Evolutionary conservation across 2,888 invertebrate genomes (phyloP).

Genomic region (Tipula unca): DNA sequence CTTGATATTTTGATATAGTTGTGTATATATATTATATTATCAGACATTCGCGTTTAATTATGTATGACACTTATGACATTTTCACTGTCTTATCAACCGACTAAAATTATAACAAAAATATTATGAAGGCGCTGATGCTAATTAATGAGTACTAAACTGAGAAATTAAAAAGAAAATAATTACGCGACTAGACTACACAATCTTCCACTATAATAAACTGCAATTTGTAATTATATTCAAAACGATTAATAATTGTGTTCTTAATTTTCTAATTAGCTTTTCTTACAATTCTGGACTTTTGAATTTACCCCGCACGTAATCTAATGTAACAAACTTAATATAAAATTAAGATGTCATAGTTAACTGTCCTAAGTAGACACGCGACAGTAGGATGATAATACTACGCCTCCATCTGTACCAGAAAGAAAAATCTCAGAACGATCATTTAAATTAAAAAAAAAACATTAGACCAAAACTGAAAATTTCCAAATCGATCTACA

Average conservation of each 20-base stretch:
- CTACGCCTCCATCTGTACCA: no score
- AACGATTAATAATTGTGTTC: not conserved
- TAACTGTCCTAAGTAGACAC: not conserved
- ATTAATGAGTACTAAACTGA: not conserved
- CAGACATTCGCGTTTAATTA: not conserved
- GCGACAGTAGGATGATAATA: not conserved
- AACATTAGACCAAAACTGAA: no score
- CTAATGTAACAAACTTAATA: not conserved
- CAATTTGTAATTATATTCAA: not conserved
- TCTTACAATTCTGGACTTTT: not conserved
- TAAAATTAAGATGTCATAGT: not conserved
- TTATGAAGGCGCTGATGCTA: not conserved
- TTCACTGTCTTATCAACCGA: not conserved
- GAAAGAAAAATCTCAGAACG: no score
- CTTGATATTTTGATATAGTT: not conserved
- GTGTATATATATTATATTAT: not conserved
- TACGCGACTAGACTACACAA: not conserved
- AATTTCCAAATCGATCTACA: no score
- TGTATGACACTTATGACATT: not conserved
- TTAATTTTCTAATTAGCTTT: not conserved
- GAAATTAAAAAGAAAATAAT: not conserved
- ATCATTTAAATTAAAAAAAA: no score
- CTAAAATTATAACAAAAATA: not conserved
- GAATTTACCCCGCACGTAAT: not conserved
- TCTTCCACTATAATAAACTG: not conserved